Evolutionary conservation across 92 coral and sea anemone species (phyloP).

Genomic region (Meandrina meandrites): DNA sequence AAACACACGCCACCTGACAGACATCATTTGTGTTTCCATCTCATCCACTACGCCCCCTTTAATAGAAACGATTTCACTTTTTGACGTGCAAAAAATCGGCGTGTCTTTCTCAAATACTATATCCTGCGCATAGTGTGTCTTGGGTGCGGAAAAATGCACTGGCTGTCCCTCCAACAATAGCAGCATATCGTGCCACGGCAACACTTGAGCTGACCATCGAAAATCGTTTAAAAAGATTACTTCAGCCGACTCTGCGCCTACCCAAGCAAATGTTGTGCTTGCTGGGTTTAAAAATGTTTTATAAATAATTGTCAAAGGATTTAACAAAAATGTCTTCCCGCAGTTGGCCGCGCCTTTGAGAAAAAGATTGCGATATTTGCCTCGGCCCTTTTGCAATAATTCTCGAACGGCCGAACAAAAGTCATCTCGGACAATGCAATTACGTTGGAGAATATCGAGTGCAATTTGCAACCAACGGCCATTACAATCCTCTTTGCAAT

Average conservation of each 20-base stretch:
- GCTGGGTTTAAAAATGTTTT: no score
- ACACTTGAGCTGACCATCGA: slow-evolving; percentile 42
- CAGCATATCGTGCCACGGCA: slow-evolving; percentile 48
- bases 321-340: slow-evolving; percentile 58
- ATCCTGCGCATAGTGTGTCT: slow-evolving; percentile 39
- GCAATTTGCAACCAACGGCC: no score
- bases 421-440: no score
- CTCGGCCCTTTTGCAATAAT: no score
- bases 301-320: slow-evolving; percentile 57
- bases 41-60: slow-evolving; percentile 24
- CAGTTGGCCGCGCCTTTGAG: slow-evolving; percentile 58
- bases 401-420: no score
- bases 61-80: neutral
- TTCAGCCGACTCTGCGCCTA: slow-evolving; percentile 43
- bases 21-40: slow-evolving; percentile 56
- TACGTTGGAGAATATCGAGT: no score
- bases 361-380: no score
- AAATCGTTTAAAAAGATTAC: slow-evolving; percentile 49
- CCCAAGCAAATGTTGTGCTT: no score
- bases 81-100: slow-evolving; percentile 40
- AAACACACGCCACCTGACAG: slow-evolving; percentile 34
- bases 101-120: slow-evolving; percentile 45
- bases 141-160: slow-evolving; percentile 50
- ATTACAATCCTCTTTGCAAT: no score
- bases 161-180: slow-evolving; percentile 50